Percentiles rank a stretch among this genome's conserved stretches.
Evolutionary conservation across 2,797 vertebrate species (phyloP).

Genomic region (Onychomys arenicola): DNA sequence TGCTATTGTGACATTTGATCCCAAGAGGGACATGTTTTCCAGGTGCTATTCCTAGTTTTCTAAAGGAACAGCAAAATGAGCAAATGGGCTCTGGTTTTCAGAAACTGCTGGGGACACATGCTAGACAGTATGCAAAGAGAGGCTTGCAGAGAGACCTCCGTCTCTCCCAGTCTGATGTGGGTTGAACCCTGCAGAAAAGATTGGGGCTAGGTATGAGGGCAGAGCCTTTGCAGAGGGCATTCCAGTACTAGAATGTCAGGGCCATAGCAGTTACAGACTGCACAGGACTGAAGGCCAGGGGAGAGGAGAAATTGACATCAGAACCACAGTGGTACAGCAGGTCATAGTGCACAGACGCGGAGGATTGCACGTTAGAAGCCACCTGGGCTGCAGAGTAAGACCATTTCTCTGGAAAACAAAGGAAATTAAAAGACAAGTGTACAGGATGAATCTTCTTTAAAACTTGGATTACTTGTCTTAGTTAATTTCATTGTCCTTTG

Average conservation of each 20-base stretch:
- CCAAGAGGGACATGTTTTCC: neutral
- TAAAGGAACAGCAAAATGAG: neutral
- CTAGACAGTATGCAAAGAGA: neutral
- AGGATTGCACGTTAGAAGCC: neutral
- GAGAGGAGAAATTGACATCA: too few relatives aligned
- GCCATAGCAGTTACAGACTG: neutral
- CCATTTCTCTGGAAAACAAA: neutral
- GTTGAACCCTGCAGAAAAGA: neutral
- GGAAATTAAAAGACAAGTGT: neutral
- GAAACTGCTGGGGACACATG: neutral
- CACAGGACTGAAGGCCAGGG: neutral
- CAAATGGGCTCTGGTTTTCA: neutral
- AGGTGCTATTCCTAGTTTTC: neutral
- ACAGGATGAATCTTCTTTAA: neutral
- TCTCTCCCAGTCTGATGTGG: neutral
- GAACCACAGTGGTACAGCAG: neutral
- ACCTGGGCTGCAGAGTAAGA: neutral
- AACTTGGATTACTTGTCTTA: neutral
- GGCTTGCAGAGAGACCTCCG: neutral
- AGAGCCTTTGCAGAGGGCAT: neutral
- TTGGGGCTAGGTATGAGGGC: neutral
- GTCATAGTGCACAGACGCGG: neutral
- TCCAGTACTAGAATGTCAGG: neutral
- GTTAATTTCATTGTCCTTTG: neutral
- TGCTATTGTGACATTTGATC: neutral